Evolutionary conservation across 2,113 vertebrate species (phyloP), one percentile per base, ranked within the genome.

Genomic region (Camelus bactrianus): DNA sequence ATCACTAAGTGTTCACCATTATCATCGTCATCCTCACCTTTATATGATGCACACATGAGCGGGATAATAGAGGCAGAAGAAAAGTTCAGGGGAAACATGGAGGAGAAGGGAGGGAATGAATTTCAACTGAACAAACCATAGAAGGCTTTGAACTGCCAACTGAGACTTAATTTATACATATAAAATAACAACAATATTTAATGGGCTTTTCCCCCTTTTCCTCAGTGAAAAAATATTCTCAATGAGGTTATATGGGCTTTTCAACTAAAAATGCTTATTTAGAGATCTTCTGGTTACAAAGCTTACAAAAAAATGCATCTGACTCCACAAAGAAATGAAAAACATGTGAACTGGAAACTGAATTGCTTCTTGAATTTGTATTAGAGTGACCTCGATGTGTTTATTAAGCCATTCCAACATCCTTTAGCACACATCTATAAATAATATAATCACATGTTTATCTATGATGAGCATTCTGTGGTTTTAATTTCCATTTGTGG

Each of bases 341-440:
- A 77, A 83, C 8, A 28, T 11, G 17, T 85, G 72, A 85, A 72
- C n/a, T 88, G 52, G 94, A 89, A 77, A 79, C 28, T 35, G 32
- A 91, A 6, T 10, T 91, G 70, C 8, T 94, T 48, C 65, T 80
- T 82, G 56, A 93, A 95, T 92, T 81, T 54, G 69, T 72, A 80
- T 83, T 65, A 88, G 28, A 35, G 4, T 10, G 81, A 70, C 13
- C 15, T 90, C 62, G 75, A 19, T 17, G 35, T 82, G 9, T 62
- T 69, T 94, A 80, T 69, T 94, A 80, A 91, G 42, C 19, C n/a
- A 91, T 52, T 5, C 4, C 28, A 81, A 16, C 15, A 70, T 70
- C 42, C 10, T 10, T 77, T 69, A 77, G 24, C 15, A 19, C 0
- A 48, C 24, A 35, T 77, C 8, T 15, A 19, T 14, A 38, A 56